Base-by-base conservation (phyloP, 1,140 invertebrate genomes). In the Drosophila virilis region DNA sequence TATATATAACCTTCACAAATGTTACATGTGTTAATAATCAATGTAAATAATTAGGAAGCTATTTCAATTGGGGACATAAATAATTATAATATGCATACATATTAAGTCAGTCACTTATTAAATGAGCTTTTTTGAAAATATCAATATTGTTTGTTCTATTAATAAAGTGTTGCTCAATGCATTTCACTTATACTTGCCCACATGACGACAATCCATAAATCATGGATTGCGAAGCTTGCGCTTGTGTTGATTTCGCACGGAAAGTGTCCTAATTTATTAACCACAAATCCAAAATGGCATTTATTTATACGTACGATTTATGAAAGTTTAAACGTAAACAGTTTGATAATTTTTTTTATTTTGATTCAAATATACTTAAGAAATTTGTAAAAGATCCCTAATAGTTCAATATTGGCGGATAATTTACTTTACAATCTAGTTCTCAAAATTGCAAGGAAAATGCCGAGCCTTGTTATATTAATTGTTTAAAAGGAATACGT, bases 161-260 rank as follows among this genome's bases (percentile, higher is more conserved):
- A 22, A 22, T 3, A 22, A 22, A 22, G 22, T 22, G 22, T 22
- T 22, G 22, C 22, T 8, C 22, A 2, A 35, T 35, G 7, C 0
- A 35, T 15, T 37, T 7, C 3, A 9, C n/a, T 7, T 17, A 17
- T 46, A 33, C 57, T 59, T 59, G 42, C 42, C 57, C 57, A 59
- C 57, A 59, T 59, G 42, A 59, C 57, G 57, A 46, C 17, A 45
- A 10, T 9, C 52, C 28, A 15, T 9, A 37, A 35, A 52, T 6
- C 12, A 33, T 17, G 42, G 13, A 59, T 59, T 46, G 28, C 57
- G 13, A 35, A 17, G 6, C 9, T 46, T 59, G 32, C 52, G 6
- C 15, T 35, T 35, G 3, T 33, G 12, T 32, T 12, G 35, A 43
- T 43, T 2, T 6, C 8, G 12, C 1, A 38, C 1, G 32, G 22